Evolutionary conservation across 2,113 vertebrate species (phyloP).

Genomic region (Formicarius rufipectus): DNA sequence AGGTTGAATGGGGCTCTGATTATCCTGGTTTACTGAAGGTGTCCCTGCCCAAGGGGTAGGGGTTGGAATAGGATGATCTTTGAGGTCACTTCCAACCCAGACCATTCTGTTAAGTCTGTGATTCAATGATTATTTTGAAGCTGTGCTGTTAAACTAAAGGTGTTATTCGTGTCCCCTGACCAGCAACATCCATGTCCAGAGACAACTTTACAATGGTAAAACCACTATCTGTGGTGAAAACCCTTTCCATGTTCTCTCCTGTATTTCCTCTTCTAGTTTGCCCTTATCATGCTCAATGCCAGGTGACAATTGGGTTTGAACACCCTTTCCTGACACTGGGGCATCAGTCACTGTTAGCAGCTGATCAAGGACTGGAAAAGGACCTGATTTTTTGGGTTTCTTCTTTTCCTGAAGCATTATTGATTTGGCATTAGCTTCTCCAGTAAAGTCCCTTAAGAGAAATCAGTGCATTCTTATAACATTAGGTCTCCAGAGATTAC

Average conservation of each 20-base stretch:
- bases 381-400: background rate
- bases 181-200: background rate
- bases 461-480: background rate
- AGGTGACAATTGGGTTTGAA: background rate
- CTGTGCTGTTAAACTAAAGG: background rate
- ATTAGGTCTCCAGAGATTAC: slow-evolving; percentile 4
- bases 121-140: background rate
- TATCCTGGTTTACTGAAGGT: background rate
- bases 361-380: background rate
- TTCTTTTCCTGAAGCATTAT: background rate
- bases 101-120: background rate
- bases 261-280: background rate
- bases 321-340: background rate
- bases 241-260: background rate
- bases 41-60: too few relatives aligned
- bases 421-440: background rate
- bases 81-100: background rate
- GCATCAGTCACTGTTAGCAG: background rate
- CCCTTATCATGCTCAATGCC: background rate
- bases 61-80: background rate
- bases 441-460: background rate
- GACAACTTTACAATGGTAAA: background rate
- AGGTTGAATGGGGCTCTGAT: background rate
- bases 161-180: background rate
- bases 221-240: background rate